These are phyloP conservation scores for Psittacula derbiana DNA, from an alignment of 2,797 vertebrate species.

Conservation along the genomic window DNA sequence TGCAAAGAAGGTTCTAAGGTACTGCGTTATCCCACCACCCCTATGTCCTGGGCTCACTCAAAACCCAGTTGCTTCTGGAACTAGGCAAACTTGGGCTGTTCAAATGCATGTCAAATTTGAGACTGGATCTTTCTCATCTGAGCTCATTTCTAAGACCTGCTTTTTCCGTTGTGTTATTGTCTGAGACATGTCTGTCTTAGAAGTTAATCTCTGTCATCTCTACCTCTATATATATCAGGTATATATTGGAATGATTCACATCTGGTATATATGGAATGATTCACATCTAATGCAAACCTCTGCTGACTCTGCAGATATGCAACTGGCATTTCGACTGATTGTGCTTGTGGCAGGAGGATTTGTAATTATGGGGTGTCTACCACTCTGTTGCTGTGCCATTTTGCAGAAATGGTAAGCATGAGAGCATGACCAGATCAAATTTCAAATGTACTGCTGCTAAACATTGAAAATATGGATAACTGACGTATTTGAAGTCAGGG, in stretches of 20 bases:
- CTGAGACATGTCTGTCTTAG: not conserved
- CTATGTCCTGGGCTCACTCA: not conserved
- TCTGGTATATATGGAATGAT: not conserved
- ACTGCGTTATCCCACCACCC: fast-evolving
- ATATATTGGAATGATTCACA: not conserved
- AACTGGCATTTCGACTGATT: constrained; percentile 48
- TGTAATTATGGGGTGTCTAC: constrained; percentile 46
- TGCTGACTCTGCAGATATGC: constrained; percentile 58
- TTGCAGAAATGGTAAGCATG: constrained; percentile 62
- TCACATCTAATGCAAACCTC: constrained; percentile 14
- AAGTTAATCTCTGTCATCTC: not conserved
- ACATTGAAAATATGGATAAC: not conserved
- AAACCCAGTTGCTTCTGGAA: not conserved
- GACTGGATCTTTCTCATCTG: not conserved
- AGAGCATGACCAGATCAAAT: not conserved
- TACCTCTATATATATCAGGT: not conserved
- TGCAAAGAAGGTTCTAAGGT: not conserved
- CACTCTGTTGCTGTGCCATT: constrained; percentile 31
- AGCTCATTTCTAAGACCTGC: not conserved
- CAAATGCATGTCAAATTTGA: not conserved
- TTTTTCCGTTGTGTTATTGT: not conserved
- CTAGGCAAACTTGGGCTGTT: not conserved
- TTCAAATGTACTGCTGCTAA: not conserved
- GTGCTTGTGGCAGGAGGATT: not conserved
- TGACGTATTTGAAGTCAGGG: not conserved